These are phyloP conservation scores for Podargus strigoides DNA, from an alignment of 2,797 vertebrate genomes.

Conservation along the genomic window DNA sequence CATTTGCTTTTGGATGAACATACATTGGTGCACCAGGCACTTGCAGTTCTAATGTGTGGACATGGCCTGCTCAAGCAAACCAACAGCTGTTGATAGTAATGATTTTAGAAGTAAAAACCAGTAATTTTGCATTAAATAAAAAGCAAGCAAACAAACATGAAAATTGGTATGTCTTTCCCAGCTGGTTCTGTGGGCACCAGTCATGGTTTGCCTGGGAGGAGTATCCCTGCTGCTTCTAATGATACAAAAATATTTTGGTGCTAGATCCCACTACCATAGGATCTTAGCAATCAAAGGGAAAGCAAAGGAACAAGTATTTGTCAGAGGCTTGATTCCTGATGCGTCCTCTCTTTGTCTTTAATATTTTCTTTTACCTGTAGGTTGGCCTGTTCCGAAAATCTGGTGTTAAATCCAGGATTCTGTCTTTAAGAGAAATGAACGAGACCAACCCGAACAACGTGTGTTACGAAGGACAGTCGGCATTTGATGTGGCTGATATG, in stretches of 20 bases:
- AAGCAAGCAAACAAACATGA: not conserved
- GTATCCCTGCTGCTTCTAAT: not conserved
- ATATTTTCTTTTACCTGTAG: slow-evolving; percentile 53
- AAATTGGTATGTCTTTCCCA: not conserved
- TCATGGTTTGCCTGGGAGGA: not conserved
- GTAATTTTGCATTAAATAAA: not conserved
- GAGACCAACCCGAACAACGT: slow-evolving; percentile 76
- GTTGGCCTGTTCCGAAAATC: slow-evolving; percentile 89
- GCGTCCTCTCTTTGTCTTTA: not conserved
- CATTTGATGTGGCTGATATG: slow-evolving; percentile 89
- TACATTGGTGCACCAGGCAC: accelerated
- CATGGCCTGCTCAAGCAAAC: not conserved
- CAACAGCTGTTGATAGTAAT: accelerated
- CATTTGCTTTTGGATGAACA: not conserved
- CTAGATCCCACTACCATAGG: not conserved
- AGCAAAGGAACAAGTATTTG: not conserved
- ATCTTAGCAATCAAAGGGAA: not conserved
- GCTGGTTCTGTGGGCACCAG: not conserved
- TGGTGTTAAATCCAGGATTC: slow-evolving; percentile 87
- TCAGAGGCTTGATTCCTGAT: not conserved
- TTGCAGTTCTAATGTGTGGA: not conserved
- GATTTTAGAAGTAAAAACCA: not conserved
- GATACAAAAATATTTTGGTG: not conserved
- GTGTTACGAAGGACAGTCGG: slow-evolving; percentile 82
- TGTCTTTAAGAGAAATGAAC: slow-evolving; percentile 83